Conservation (phyloP, 1,140 invertebrate species). For the Nymphalis io region DNA sequence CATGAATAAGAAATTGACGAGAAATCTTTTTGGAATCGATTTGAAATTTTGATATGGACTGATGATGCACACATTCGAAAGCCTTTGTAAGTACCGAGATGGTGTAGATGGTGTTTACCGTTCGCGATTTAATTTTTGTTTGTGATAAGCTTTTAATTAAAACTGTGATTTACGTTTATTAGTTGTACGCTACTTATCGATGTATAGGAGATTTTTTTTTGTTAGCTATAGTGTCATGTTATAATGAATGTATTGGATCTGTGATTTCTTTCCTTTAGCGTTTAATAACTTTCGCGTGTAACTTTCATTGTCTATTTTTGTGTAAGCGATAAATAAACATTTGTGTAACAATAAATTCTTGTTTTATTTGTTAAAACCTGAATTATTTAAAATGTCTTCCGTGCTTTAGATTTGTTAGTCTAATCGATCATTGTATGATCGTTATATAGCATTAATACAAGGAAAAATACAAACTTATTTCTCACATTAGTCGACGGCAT, state of each 20-base stretch:
- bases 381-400: neutral
- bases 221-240: constrained; percentile 44
- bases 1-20: constrained; percentile 42
- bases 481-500: too few species aligned
- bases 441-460: too few species aligned
- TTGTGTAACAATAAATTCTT: constrained; percentile 61
- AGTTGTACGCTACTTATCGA: constrained; percentile 51
- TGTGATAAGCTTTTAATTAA: constrained; percentile 53
- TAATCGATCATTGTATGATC: too few species aligned
- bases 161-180: constrained; percentile 71
- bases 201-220: constrained; percentile 42
- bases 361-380: constrained; percentile 39
- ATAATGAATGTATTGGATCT: constrained; percentile 65
- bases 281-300: constrained; percentile 57
- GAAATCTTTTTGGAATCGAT: constrained; percentile 35
- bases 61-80: constrained; percentile 44
- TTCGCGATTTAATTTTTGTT: constrained; percentile 41
- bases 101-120: too few species aligned
- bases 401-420: too few species aligned
- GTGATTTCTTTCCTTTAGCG: constrained; percentile 70
- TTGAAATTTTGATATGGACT: constrained; percentile 29
- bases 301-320: constrained; percentile 68
- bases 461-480: too few species aligned
- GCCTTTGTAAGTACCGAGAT: constrained; percentile 39
- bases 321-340: constrained; percentile 74